Evolutionary conservation across 2,797 vertebrate species (phyloP).

Genomic region (Liparis tanakae): DNA sequence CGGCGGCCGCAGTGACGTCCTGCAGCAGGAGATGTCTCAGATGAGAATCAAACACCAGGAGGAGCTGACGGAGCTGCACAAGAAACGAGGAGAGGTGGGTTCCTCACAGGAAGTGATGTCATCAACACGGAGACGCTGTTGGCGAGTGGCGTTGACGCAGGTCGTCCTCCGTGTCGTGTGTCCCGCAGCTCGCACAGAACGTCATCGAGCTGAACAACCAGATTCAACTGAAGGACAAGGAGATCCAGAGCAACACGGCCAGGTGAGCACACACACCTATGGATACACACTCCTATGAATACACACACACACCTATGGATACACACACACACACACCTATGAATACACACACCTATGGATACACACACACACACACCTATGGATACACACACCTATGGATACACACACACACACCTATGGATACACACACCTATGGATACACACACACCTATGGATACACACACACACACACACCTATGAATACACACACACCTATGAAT

Average conservation of each 20-base stretch:
- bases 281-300: no score
- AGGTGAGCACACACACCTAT: slow-evolving; percentile 79
- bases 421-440: no score
- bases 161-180: neutral
- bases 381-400: no score
- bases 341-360: no score
- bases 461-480: no score
- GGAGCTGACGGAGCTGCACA: slow-evolving; percentile 96
- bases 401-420: no score
- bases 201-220: slow-evolving; percentile 97
- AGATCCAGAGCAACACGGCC: slow-evolving; percentile 94
- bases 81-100: slow-evolving; percentile 95
- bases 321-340: no score
- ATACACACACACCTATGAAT: no score
- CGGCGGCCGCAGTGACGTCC: slow-evolving; percentile 82
- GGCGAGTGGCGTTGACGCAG: no score
- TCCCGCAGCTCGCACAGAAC: slow-evolving; percentile 90
- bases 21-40: slow-evolving; percentile 93
- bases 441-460: no score
- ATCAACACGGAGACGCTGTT: neutral
- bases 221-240: slow-evolving; percentile 95
- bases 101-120: slow-evolving; percentile 7
- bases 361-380: no score
- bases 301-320: neutral
- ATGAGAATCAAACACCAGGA: slow-evolving; percentile 95